phyloP scores from a whole-genome alignment of 2,888 invertebrate genomes.

The Cataglyphis rosenhaueri region DNA sequence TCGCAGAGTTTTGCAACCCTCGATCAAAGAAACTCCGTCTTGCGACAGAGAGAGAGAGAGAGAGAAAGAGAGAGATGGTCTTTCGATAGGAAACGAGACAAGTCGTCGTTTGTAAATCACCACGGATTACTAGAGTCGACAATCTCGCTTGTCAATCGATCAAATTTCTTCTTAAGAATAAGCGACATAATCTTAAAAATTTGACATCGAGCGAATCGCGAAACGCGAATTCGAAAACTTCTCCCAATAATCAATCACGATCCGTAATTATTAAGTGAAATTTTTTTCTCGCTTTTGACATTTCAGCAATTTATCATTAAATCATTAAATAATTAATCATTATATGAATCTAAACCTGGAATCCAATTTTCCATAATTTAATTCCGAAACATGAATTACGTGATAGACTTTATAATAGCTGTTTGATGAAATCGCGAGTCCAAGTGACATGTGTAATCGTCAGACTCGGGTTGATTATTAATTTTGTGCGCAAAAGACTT shows the following conservation, averaged over 20 bases:
- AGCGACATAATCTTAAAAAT: not conserved
- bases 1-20: constrained; percentile 13
- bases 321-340: no score
- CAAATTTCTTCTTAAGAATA: constrained; percentile 14
- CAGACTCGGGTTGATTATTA: constrained; percentile 19
- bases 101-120: not conserved
- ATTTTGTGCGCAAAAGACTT: constrained; percentile 26
- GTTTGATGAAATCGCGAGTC: constrained; percentile 22
- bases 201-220: not conserved
- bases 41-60: not conserved
- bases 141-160: constrained; percentile 1
- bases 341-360: not conserved
- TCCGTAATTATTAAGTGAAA: not conserved
- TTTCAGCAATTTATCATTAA: not conserved
- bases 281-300: not conserved
- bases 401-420: not conserved
- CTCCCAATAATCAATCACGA: not conserved
- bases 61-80: not conserved
- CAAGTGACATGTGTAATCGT: constrained; percentile 39
- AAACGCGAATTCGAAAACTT: not conserved
- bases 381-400: not conserved
- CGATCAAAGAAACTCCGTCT: constrained; percentile 14
- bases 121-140: constrained; percentile 16
- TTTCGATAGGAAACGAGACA: not conserved
- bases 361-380: not conserved